Percentiles rank a stretch among this genome's conserved stretches.
These are phyloP conservation scores for Lates calcarifer DNA, from an alignment of 2,113 vertebrate genomes.

Conservation along the genomic window DNA sequence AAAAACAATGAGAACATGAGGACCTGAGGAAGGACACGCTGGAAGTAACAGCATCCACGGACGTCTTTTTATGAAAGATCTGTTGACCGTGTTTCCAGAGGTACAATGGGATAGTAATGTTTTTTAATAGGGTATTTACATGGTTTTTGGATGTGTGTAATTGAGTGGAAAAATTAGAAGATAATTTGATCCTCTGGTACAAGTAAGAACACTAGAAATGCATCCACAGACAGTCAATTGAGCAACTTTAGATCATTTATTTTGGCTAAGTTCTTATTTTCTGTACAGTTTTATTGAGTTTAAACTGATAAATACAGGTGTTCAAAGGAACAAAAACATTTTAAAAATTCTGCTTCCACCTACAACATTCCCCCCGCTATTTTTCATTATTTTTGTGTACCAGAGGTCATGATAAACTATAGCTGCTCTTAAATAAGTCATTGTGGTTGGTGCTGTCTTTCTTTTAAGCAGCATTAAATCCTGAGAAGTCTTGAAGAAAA, in stretches of 20 bases:
- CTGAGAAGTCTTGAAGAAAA: background rate
- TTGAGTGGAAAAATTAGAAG: background rate
- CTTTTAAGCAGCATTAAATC: background rate
- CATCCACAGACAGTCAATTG: background rate
- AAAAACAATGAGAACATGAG: constrained; percentile 84
- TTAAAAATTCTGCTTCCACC: background rate
- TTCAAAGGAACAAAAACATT: background rate
- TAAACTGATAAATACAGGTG: background rate
- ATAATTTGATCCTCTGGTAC: constrained; percentile 1
- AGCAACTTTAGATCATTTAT: background rate
- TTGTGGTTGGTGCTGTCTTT: background rate
- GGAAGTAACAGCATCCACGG: background rate
- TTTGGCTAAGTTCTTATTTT: background rate
- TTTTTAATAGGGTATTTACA: constrained; percentile 12
- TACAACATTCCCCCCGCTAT: background rate
- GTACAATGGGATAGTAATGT: constrained; percentile 7
- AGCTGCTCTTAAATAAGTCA: background rate
- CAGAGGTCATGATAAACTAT: background rate
- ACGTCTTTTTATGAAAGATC: constrained; percentile 1
- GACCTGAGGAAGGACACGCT: constrained; percentile 21
- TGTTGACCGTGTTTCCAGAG: constrained; percentile 28
- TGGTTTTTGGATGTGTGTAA: background rate
- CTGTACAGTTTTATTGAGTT: background rate
- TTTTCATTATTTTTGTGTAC: constrained; percentile 2
- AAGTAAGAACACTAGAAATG: background rate